A percentile compares a stretch with the other conserved stretches of the same genome.
Conservation (phyloP, 2,113 vertebrate genomes). For the Phocoena sinus region DNA sequence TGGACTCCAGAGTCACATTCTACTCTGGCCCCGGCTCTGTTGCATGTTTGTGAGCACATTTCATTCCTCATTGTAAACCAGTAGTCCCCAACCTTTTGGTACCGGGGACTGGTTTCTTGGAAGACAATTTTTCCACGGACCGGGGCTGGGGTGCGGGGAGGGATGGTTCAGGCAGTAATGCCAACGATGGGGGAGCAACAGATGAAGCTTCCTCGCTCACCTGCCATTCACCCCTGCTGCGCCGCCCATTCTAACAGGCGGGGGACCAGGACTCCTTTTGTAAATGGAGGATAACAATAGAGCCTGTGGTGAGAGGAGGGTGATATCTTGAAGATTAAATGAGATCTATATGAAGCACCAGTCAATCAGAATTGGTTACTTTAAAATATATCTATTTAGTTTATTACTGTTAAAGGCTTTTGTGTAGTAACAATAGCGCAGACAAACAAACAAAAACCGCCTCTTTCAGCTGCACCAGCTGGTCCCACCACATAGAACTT, state of each 20-base stretch:
- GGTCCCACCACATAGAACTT: background rate
- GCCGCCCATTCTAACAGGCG: too few species aligned
- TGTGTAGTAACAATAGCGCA: background rate
- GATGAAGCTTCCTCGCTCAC: too few species aligned
- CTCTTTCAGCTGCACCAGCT: background rate
- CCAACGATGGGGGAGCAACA: too few species aligned
- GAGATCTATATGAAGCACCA: background rate
- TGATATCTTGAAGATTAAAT: background rate
- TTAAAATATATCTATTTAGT: background rate
- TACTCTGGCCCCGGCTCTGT: background rate
- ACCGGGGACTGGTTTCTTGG: too few species aligned
- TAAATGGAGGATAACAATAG: fast-evolving
- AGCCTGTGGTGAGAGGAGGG: background rate
- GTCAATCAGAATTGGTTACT: background rate
- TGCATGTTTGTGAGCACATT: background rate
- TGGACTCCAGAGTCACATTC: background rate
- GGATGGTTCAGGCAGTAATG: too few species aligned
- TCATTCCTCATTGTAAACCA: background rate
- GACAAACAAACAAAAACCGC: background rate
- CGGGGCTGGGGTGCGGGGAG: too few species aligned
- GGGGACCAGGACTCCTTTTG: too few species aligned
- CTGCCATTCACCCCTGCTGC: too few species aligned
- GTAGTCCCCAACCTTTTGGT: too few species aligned
- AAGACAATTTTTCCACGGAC: too few species aligned
- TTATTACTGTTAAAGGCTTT: background rate